Conservation (phyloP, 2,113 vertebrate genomes). For the Lophura nycthemera region DNA sequence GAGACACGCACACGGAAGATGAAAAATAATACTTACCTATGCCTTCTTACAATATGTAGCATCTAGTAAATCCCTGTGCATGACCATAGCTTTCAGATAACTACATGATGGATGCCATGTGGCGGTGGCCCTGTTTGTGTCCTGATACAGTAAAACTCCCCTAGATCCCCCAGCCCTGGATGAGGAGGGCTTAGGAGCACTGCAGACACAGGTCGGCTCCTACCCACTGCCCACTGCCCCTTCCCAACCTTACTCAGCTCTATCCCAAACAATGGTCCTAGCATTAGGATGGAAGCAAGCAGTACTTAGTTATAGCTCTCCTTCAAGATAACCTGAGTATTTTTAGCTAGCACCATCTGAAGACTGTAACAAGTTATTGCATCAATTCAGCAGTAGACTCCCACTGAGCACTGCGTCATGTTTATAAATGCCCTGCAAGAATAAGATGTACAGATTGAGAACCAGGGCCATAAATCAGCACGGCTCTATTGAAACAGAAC, state of each 20-base stretch:
- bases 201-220: not conserved
- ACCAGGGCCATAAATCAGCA: not conserved
- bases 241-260: not conserved
- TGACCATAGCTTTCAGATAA: not conserved
- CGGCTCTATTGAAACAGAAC: not conserved
- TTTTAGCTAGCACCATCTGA: not conserved
- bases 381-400: slow-evolving; percentile 3
- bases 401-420: not conserved
- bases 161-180: fast-evolving
- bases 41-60: not conserved
- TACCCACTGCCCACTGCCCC: not conserved
- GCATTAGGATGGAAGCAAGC: not conserved
- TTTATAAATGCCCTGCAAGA: not conserved
- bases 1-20: not conserved
- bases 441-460: not conserved
- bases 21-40: not conserved
- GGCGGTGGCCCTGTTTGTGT: not conserved
- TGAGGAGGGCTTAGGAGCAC: not conserved
- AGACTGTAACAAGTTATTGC: not conserved
- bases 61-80: not conserved
- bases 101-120: not conserved
- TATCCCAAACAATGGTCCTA: not conserved
- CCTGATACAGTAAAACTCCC: not conserved
- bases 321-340: not conserved
- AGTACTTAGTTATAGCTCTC: not conserved